These are phyloP conservation scores for Drosophila repleta DNA, from an alignment of 1,140 invertebrate genomes.

Conservation along the genomic window DNA sequence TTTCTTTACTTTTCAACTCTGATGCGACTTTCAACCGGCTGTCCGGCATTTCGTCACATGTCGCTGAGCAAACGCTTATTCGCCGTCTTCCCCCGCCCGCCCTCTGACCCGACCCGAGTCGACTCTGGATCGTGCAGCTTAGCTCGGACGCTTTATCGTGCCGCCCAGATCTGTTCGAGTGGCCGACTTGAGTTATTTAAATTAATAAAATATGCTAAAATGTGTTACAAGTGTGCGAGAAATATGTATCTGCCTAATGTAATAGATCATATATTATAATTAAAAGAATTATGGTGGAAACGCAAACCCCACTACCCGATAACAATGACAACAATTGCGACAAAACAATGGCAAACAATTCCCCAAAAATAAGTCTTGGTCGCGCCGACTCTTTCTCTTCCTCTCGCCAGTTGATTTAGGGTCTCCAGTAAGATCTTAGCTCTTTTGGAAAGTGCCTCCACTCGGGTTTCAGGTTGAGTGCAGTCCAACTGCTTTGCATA, in stretches of 20 bases:
- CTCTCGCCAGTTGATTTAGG: conserved; percentile 61
- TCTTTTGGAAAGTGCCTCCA: conserved; percentile 63
- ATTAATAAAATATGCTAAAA: conserved; percentile 83
- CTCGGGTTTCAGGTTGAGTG: conserved; percentile 48
- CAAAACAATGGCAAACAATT: conserved; percentile 77
- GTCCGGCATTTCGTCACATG: conserved; percentile 64
- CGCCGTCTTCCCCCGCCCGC: not conserved
- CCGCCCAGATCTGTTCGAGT: conserved; percentile 51
- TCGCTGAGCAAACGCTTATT: conserved; percentile 63
- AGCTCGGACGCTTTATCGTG: conserved; percentile 42
- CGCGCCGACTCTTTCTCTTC: conserved; percentile 8
- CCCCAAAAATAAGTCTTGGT: conserved; percentile 48
- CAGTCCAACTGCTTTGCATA: conserved; percentile 65
- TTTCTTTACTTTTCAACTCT: conserved; percentile 9
- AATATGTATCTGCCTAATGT: conserved; percentile 54
- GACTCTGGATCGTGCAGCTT: not conserved
- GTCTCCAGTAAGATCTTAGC: conserved; percentile 44
- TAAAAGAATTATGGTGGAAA: conserved; percentile 82
- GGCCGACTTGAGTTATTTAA: conserved; percentile 75
- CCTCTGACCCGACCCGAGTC: not conserved
- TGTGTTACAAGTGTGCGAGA: conserved; percentile 81
- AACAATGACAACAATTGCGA: conserved; percentile 47
- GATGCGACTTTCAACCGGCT: conserved; percentile 38
- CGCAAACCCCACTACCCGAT: conserved; percentile 10
- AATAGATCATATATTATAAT: conserved; percentile 77